Conservation (phyloP, 37 sponge, comb jelly and placozoan genomes). For the Crambe crambe region DNA sequence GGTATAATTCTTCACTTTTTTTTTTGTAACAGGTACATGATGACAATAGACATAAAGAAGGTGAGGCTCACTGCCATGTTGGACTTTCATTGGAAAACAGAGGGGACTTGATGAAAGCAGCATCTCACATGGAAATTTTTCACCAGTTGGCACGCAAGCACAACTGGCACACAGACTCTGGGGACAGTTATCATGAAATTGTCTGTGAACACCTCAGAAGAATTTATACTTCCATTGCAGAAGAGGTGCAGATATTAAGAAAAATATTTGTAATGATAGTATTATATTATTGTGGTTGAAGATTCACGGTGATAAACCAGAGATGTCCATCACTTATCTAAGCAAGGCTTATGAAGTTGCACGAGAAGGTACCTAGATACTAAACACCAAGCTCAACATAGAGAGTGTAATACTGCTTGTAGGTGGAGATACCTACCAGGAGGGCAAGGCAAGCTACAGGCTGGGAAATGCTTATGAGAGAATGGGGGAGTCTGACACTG, state of each 20-base stretch:
- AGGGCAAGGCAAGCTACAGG: conserved; percentile 80
- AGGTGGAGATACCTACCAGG: conserved; percentile 71
- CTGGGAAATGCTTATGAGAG: conserved; percentile 67
- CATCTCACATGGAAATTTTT: conserved; percentile 68
- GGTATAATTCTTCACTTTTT: background rate
- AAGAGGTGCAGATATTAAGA: conserved; percentile 38
- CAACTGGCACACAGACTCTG: conserved; percentile 82
- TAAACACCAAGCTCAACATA: background rate
- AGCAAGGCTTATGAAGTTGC: conserved; percentile 76
- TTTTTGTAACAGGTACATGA: conserved; percentile 32
- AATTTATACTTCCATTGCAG: conserved; percentile 82
- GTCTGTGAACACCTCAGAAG: conserved; percentile 79
- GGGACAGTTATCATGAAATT: conserved; percentile 71
- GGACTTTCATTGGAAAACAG: conserved; percentile 78
- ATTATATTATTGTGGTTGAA: background rate
- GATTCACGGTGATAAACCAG: conserved; percentile 16
- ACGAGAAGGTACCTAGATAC: conserved; percentile 47
- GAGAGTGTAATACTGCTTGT: background rate
- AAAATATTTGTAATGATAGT: background rate
- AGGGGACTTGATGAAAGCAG: conserved; percentile 71
- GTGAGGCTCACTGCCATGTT: conserved; percentile 87
- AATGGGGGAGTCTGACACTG: conserved; percentile 53
- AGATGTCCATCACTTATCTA: conserved; percentile 48
- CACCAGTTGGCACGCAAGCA: conserved; percentile 56
- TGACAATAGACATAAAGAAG: conserved; percentile 70